Evolutionary conservation across 2,797 vertebrate species (phyloP), one percentile per base, ranked within the genome.

Genomic region (Muscicapa comitata): DNA sequence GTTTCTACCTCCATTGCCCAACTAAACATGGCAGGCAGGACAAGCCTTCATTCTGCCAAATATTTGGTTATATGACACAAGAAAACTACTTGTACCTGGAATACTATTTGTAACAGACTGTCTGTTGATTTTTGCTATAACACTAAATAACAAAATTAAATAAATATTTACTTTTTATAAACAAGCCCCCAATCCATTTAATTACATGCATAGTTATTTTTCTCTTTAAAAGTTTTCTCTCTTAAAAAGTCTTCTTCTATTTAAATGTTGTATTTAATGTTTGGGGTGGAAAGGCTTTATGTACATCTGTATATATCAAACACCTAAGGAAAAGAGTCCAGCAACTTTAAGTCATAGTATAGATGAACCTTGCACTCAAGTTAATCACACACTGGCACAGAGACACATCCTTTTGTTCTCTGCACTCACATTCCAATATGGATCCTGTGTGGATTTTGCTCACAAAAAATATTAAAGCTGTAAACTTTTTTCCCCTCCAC

Each of bases 381-480:
- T 86, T 93, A 94, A 94, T 91, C 90, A 77, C 47, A 87, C 48
- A 72, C 65, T 85, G 88, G 77, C 82, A 94, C 78, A 80, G 48
- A 82, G 51, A 94, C 43, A 80, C 26, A 74, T 84, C 74, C 78
- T 95, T 96, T 94, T 93, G 54, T 95, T 92, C 83, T 91, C 85
- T 72, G 33, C 50, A 83, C 73, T 94, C 82, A 82, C 75, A 86
- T 86, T 96, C 89, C n/a, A 13, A 86, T 95, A 95, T 86, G 85
- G 51, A 94, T 93, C 92, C 90, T 96, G 70, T 90, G 92, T 77
- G 89, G 93, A 94, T 96, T 94, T 96, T 66, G 54, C 92, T 96
- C 95, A 90, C 71, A 95, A 90, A 84, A 92, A 96, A 88, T 91
- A 96, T 91, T 94, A 94, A 97, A 90, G 96, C 78, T 94, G 88